Conservation (phyloP, 2,113 vertebrate genomes). For the Lagopus muta region DNA sequence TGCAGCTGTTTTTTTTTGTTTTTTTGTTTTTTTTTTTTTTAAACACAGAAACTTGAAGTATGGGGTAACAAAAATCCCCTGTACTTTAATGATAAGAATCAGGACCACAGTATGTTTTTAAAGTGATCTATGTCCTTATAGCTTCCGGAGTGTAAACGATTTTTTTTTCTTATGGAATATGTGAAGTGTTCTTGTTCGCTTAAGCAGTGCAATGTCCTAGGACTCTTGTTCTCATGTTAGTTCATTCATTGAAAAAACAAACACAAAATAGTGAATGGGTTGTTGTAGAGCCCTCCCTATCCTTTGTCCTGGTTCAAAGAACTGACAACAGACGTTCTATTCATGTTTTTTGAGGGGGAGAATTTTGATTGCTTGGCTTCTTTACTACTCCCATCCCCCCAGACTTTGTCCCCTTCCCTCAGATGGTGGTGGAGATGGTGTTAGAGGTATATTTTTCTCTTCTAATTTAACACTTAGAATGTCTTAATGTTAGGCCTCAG, state of each 20-base stretch:
- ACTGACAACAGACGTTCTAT: not conserved
- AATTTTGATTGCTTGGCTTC: not conserved
- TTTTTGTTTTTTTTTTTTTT: not conserved
- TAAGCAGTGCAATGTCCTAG: not conserved
- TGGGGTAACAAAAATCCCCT: not conserved
- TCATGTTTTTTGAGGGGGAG: not conserved
- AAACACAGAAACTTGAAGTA: not conserved
- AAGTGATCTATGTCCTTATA: not conserved
- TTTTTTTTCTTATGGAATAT: not conserved
- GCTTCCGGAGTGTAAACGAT: not conserved
- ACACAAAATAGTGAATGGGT: not conserved
- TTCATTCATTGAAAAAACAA: not conserved
- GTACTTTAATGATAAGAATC: accelerated
- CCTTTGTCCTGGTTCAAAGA: not conserved
- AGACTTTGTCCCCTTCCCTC: accelerated
- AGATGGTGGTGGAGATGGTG: not conserved
- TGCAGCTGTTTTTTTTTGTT: not conserved
- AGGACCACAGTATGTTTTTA: not conserved
- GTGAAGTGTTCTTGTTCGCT: not conserved
- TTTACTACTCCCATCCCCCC: not conserved
- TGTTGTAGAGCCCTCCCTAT: not conserved
- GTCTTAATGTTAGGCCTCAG: not conserved
- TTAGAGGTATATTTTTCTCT: not conserved
- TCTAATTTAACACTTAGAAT: not conserved
- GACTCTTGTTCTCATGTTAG: not conserved